phyloP scores from a whole-genome alignment of 1,140 invertebrate species.

The Pseudomyrmex gracilis region DNA sequence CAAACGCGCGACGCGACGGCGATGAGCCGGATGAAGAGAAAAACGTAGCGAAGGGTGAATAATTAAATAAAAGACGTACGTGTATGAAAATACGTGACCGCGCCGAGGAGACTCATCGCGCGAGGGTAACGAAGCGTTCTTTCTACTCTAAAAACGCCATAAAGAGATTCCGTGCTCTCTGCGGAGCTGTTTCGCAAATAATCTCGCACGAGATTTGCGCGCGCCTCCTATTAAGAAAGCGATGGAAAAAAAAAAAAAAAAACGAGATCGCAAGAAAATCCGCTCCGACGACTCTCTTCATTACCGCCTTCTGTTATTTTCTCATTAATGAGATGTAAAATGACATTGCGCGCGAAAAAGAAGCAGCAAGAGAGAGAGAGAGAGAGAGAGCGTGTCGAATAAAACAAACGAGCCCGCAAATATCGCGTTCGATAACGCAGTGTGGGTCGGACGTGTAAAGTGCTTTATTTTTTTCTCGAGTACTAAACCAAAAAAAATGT shows the following conservation, averaged over 20 bases:
- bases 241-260: constrained; percentile 38
- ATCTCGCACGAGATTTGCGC: constrained; percentile 8
- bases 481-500: background rate
- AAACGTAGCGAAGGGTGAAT: background rate
- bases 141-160: constrained; percentile 25
- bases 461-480: background rate
- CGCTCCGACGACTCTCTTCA: constrained; percentile 40
- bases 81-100: constrained; percentile 46
- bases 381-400: constrained; percentile 9
- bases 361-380: background rate
- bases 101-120: background rate
- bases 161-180: constrained; percentile 43
- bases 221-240: constrained; percentile 19
- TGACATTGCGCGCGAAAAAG: constrained; percentile 31
- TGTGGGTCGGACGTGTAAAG: background rate
- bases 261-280: constrained; percentile 55
- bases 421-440: constrained; percentile 2
- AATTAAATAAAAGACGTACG: constrained; percentile 46
- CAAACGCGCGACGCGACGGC: background rate
- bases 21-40: background rate
- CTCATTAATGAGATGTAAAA: constrained; percentile 47
- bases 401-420: background rate
- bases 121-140: constrained; percentile 29
- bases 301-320: constrained; percentile 46
- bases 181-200: constrained; percentile 39